Evolutionary conservation across 2,888 invertebrate species (phyloP).

Genomic region (Rambutsinella grinnellia): DNA sequence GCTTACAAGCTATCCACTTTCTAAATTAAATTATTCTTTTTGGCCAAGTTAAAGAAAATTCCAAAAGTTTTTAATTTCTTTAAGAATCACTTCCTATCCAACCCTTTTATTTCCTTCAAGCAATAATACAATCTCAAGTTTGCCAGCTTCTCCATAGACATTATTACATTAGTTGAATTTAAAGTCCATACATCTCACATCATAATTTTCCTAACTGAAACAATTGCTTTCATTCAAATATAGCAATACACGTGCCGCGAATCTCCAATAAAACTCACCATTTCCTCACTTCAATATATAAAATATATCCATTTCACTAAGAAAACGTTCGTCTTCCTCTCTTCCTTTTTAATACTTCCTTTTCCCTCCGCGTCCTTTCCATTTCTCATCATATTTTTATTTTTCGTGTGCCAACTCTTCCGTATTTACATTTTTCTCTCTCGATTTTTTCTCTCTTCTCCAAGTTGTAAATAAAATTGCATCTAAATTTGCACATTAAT

Average conservation of each 20-base stretch:
- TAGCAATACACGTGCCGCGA: not conserved
- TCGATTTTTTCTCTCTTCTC: not conserved
- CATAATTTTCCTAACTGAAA: no score
- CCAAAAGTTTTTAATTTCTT: no score
- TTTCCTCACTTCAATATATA: not conserved
- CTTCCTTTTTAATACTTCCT: not conserved
- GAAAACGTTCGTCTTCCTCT: not conserved
- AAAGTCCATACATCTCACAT: no score
- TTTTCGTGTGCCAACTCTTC: not conserved
- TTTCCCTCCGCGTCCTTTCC: not conserved
- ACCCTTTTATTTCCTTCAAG: no score
- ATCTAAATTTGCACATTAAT: slow-evolving; percentile 40
- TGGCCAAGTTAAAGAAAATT: no score
- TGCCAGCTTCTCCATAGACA: no score
- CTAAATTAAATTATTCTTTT: no score
- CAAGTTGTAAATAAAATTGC: slow-evolving; percentile 32
- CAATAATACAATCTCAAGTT: no score
- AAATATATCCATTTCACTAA: not conserved
- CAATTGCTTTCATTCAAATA: no score
- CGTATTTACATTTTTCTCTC: not conserved
- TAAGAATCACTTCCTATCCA: no score
- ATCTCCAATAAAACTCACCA: not conserved
- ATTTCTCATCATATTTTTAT: not conserved
- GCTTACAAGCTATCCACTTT: no score
- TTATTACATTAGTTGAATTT: no score